Percentiles rank a stretch among this genome's conserved stretches.
Evolutionary conservation across 2,113 vertebrate species (phyloP).

Genomic region (Tinamus guttatus): DNA sequence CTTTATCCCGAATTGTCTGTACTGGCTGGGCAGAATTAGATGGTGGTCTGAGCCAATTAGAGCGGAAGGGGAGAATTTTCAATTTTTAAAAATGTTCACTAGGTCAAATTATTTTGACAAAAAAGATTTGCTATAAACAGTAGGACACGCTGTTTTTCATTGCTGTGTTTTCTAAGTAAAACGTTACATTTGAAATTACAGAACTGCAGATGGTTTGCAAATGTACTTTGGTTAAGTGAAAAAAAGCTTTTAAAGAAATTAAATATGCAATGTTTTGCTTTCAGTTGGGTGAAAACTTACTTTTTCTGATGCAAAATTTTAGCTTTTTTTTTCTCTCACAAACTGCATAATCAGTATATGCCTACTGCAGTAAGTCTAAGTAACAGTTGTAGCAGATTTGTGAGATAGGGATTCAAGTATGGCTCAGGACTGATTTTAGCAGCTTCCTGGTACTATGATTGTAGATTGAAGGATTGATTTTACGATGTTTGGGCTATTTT

Average conservation of each 20-base stretch:
- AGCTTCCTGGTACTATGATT: background rate
- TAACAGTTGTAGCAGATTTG: background rate
- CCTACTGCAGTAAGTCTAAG: background rate
- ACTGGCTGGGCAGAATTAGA: background rate
- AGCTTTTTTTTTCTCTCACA: background rate
- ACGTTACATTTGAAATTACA: background rate
- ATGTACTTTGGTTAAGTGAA: background rate
- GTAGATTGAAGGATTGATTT: background rate
- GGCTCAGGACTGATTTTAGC: background rate
- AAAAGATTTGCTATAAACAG: background rate
- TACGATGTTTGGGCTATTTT: background rate
- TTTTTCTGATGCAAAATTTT: background rate
- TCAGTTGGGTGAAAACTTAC: background rate
- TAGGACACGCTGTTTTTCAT: too few relatives aligned
- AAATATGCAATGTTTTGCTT: background rate
- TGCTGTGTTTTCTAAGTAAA: too few relatives aligned
- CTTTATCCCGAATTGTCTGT: background rate
- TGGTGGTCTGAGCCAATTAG: background rate
- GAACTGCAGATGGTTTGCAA: background rate
- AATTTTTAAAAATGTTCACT: too few relatives aligned
- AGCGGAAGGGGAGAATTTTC: background rate
- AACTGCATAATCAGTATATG: background rate
- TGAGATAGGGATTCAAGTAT: background rate
- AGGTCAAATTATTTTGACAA: background rate
- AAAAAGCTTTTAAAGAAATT: background rate